A percentile compares a stretch with the other conserved stretches of the same genome.
Conservation (phyloP, 2,888 invertebrate species). For the Conistra vaccinii region DNA sequence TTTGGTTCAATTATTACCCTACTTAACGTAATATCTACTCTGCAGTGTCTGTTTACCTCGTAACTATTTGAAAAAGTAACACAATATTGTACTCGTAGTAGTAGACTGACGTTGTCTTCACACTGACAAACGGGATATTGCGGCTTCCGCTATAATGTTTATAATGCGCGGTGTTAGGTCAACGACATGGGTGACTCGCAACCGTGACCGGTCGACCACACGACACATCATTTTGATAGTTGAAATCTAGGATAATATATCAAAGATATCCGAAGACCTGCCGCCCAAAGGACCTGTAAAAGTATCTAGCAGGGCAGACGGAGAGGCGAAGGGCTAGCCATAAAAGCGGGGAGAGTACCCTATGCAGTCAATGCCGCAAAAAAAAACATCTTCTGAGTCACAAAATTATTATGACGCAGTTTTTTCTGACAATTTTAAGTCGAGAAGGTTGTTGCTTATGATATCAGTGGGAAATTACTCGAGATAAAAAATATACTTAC, state of each 20-base stretch:
- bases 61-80: constrained; percentile 4
- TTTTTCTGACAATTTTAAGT: constrained; percentile 1
- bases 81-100: constrained; percentile 4
- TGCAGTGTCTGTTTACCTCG: constrained; percentile 6
- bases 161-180: constrained; percentile 32
- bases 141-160: constrained; percentile 31
- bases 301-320: too few relatives aligned
- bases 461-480: neutral
- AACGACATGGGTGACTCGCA: constrained; percentile 27
- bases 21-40: neutral
- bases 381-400: neutral
- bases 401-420: neutral
- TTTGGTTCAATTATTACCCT: too few relatives aligned
- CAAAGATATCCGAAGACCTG: neutral
- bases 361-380: neutral
- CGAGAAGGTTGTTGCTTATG: constrained; percentile 6
- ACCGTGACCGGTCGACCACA: constrained; percentile 24
- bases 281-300: too few relatives aligned
- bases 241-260: neutral
- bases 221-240: constrained; percentile 4
- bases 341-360: too few relatives aligned
- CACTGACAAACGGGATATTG: constrained; percentile 43
- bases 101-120: constrained; percentile 1
- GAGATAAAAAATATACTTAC: neutral
- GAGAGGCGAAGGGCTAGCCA: neutral